phyloP scores from a whole-genome alignment of 2,888 invertebrate species.

The Tenthredo scrophulariae region DNA sequence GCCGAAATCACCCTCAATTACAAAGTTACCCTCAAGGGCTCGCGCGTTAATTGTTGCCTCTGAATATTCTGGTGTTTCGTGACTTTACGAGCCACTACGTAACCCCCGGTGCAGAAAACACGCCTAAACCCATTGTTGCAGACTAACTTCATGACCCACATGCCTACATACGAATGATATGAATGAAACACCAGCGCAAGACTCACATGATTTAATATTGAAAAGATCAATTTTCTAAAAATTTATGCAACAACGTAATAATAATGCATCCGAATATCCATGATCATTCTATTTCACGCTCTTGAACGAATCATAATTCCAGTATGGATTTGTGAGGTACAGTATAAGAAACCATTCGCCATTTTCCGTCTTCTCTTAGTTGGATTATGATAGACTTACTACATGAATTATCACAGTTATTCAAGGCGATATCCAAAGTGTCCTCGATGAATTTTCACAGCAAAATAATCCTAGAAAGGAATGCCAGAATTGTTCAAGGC shows the following conservation, averaged over 20 bases:
- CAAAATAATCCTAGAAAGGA: neutral
- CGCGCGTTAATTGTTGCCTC: constrained; percentile 27
- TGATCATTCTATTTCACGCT: neutral
- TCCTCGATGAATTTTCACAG: neutral
- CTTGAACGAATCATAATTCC: no score
- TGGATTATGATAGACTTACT: neutral
- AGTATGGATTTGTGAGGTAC: no score
- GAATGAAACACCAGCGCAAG: neutral
- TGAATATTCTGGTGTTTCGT: constrained; percentile 23
- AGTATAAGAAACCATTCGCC: neutral
- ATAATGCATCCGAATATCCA: neutral
- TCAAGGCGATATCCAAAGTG: neutral
- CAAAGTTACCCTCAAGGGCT: neutral
- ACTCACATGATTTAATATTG: neutral
- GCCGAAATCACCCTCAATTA: constrained; percentile 35
- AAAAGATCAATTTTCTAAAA: neutral
- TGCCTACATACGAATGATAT: neutral
- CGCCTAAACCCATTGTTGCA: neutral
- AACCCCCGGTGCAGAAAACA: neutral
- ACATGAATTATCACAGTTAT: neutral
- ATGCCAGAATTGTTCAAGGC: neutral
- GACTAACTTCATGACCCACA: neutral
- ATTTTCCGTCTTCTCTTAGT: neutral
- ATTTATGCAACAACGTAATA: neutral
- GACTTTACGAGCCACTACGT: constrained; percentile 26